Evolutionary conservation across 2,797 vertebrate genomes (phyloP), one percentile per base, ranked within the genome.

Genomic region (Poecilia picta): DNA sequence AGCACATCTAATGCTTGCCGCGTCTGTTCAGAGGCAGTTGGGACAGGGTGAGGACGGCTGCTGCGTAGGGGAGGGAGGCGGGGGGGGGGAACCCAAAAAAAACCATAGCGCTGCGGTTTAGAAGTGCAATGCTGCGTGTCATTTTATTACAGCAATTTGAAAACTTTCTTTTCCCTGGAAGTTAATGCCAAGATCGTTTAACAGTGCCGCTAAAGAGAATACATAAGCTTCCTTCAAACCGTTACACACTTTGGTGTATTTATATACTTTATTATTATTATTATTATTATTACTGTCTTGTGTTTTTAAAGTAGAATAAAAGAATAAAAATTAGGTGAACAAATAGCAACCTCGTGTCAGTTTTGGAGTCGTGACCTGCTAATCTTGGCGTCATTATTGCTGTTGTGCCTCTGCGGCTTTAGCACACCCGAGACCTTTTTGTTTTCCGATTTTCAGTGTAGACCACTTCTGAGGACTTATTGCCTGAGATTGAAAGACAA

Each of bases 21-120:
- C 83, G 90, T 92, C 92, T 92, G 92, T 91, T 93, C 84, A 80
- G 87, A 92, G 79, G 88, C 90, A 87, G 89, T 88, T 82, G 85
- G 88, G 90, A 89, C 82, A 86, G 85, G 90, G 84, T 85, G 88
- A 89, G 90, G 89, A 83, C 20, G 83, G 86, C 75, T 79, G 85
- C 77, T 43, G 82, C 82, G 80, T 46, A 59, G 55, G 75, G 83
- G 47, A 47, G 59, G 74, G 73, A 57, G 5, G 71, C 0, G 39
- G 84, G 85, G 79, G 43, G 49, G 55, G n/a, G 5, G 5, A 51
- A 51, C 18, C 20, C 8, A 81, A 86, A 77, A 81, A 85, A 53
- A 81, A 25, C 49, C 49, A 53, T 81, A 76, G 23, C n/a, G 66
- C 39, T 70, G 23, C 12, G 85, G 83, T 78, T 77, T 82, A 72